phyloP scores from a whole-genome alignment of 2,797 vertebrate genomes.

The Helarctos malayanus region DNA sequence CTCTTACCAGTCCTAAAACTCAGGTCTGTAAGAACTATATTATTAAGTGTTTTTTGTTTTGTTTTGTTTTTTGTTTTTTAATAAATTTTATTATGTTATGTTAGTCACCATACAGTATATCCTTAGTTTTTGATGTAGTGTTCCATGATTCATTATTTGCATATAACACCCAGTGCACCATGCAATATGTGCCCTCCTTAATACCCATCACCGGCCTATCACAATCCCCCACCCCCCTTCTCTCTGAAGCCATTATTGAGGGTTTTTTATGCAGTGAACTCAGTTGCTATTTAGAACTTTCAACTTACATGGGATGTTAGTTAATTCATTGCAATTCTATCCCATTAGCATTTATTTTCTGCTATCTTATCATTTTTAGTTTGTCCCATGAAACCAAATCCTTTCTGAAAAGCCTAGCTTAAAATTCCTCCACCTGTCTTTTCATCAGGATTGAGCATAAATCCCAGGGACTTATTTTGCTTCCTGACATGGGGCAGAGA shows the following conservation, averaged over 20 bases:
- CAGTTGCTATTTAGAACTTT: neutral
- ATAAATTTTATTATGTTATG: no score
- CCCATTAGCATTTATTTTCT: neutral
- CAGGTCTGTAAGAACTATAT: neutral
- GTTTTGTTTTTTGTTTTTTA: no score
- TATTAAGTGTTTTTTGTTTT: no score
- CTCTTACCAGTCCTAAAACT: neutral
- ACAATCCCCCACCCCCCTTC: no score
- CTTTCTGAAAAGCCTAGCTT: neutral
- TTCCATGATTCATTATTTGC: no score
- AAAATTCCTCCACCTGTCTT: neutral
- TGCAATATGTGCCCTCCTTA: no score
- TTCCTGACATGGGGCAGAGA: neutral
- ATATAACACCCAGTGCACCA: no score
- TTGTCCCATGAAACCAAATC: neutral
- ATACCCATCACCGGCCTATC: no score
- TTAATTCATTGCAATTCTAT: neutral
- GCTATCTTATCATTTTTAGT: neutral
- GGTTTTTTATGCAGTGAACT: neutral
- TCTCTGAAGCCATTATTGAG: no score
- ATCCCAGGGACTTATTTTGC: neutral
- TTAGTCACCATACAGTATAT: no score
- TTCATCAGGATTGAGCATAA: neutral
- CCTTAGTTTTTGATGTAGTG: no score
- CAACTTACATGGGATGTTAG: neutral